Evolutionary conservation across 2,888 invertebrate species (phyloP), one percentile per base, ranked within the genome.

Genomic region (Stenodema calcarata): DNA sequence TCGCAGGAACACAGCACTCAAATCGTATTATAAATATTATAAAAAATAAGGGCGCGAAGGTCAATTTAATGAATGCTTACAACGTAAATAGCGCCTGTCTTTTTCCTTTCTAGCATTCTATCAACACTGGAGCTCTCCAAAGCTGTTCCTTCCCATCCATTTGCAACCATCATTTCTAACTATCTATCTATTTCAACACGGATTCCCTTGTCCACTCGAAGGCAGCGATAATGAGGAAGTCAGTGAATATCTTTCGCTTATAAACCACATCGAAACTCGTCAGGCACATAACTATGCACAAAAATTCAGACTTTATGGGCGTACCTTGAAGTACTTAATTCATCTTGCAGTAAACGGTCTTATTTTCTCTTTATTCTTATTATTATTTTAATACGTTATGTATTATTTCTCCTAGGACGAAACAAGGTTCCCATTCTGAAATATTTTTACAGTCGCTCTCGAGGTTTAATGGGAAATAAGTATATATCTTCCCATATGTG

Each of bases 141-240:
- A 42, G 44, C 27, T 62, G 62, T 62, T 62, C 23, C 4, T 23
- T 23, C 27, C 27, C 62, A 23, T 23, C 11, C 62, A 23, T 16
- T 23, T 47, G 44, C 41, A 11, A 9, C 78, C 44, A 76, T 76
- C 16, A 76, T 76, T 76, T 76, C 18, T 41, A 35, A 41, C 76
- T 41, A 16, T 76, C 76, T 35, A 76, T 76, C n/a, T 35, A 76
- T 76, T 42, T 76, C 76, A 76, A 76, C 76, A 12, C 12, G 18
- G 41, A 2, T 35, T 35, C 41, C 14, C 35, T 9, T 0, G 76
- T 35, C 28, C 30, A 14, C 9, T 41, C 12, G 76, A 50, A n/a
- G 23, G 76, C 76, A 41, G 41, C 16, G 30, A 42, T 76, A 76
- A 76, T 76, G 76, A 70, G 76, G 76, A 76, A 76, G n/a, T 18